These are phyloP conservation scores for Mungos mungo DNA, from an alignment of 2,113 vertebrate genomes.

Conservation along the genomic window DNA sequence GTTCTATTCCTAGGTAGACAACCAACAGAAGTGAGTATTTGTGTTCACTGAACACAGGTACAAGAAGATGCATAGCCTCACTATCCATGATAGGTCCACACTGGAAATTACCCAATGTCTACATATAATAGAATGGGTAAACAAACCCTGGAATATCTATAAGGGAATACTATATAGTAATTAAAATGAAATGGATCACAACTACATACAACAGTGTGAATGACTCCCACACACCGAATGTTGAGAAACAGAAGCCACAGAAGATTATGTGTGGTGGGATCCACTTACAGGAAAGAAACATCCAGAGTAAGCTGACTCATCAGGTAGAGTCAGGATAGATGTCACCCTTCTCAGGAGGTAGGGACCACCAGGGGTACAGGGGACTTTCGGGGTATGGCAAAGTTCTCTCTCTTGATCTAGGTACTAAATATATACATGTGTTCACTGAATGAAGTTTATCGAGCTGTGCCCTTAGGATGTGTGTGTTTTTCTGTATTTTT, in stretches of 20 bases:
- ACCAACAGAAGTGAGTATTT: not conserved
- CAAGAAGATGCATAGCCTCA: not conserved
- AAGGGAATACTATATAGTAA: not conserved
- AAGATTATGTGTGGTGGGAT: not conserved
- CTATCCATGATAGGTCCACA: not conserved
- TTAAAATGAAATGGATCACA: not conserved
- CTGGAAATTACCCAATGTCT: not conserved
- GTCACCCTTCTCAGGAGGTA: not conserved
- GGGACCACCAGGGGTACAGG: not conserved
- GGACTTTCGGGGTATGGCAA: not conserved
- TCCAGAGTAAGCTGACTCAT: not conserved
- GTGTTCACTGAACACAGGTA: not conserved
- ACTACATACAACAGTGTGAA: not conserved
- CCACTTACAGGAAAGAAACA: not conserved
- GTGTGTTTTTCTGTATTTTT: not conserved
- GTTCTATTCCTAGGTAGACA: not conserved
- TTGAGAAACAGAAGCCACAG: not conserved
- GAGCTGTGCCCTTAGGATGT: not conserved
- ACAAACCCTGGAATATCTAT: not conserved
- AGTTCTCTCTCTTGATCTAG: not conserved
- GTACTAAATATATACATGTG: not conserved
- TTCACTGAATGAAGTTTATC: not conserved
- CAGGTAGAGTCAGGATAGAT: not conserved
- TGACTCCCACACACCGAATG: not conserved
- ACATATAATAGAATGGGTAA: not conserved